phyloP scores from a whole-genome alignment of 2,113 vertebrate species.

The Lepus timidus region DNA sequence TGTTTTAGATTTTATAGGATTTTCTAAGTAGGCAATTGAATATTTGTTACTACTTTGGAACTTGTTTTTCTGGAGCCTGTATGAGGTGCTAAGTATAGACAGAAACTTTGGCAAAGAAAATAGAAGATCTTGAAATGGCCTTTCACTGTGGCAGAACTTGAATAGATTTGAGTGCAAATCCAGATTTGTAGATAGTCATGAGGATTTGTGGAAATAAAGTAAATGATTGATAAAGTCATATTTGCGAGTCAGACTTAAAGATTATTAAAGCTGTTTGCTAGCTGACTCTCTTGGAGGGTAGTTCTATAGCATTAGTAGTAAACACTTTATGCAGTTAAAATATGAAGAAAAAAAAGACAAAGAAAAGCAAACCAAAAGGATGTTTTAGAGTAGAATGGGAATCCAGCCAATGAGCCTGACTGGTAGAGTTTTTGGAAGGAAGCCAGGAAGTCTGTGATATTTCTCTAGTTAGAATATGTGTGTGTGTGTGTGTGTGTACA shows the following conservation, averaged over 20 bases:
- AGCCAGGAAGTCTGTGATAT: slow-evolving; percentile 76
- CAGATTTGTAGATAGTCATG: neutral
- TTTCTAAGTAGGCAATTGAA: slow-evolving; percentile 72
- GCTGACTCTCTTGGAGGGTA: slow-evolving; percentile 46
- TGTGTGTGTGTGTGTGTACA: neutral
- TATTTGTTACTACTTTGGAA: slow-evolving; percentile 70
- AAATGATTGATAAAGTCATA: neutral
- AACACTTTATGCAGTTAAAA: slow-evolving; percentile 68
- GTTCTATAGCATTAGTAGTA: slow-evolving; percentile 15
- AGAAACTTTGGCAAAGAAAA: slow-evolving; percentile 63
- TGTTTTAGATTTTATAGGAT: slow-evolving; percentile 56
- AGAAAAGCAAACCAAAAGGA: slow-evolving; percentile 68
- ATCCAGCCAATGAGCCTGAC: slow-evolving; percentile 65
- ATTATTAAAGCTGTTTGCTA: slow-evolving; percentile 57
- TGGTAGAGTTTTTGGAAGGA: slow-evolving; percentile 68
- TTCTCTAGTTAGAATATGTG: slow-evolving; percentile 52
- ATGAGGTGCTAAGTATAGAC: slow-evolving; percentile 74
- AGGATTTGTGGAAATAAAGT: neutral
- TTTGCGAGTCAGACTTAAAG: neutral
- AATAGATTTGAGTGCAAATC: slow-evolving; percentile 51
- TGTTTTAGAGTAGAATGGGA: slow-evolving; percentile 71
- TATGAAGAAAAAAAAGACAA: slow-evolving; percentile 74
- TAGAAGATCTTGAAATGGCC: slow-evolving; percentile 26
- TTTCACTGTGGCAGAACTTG: slow-evolving; percentile 42
- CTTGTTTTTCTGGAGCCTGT: slow-evolving; percentile 63